Evolutionary conservation across 2,888 invertebrate species (phyloP), one percentile per base, ranked within the genome.

Genomic region (Caenorhabditis sp.): DNA sequence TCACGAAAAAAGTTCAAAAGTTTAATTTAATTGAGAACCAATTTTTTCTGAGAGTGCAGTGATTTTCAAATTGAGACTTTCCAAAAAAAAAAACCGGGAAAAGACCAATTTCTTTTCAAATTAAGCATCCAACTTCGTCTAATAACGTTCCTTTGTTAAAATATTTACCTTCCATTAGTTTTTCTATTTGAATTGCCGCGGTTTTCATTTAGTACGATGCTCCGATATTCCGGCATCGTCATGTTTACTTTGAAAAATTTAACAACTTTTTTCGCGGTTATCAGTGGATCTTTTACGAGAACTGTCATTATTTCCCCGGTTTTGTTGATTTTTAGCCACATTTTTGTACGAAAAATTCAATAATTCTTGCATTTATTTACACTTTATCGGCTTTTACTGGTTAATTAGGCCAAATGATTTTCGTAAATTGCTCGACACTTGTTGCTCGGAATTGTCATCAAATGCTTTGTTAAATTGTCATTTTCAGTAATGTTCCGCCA

Each of bases 401-500:
- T 32, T 32, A 32, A 4, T 32, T 32, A 32, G 5, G 32, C 32
- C n/a, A n/a, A n/a, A n/a, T n/a, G n/a, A n/a, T n/a, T n/a, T n/a
- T 32, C 32, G 9, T 6, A 32, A 32, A 53, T 61, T 26, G 6
- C 55, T 13, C 40, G 11, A n/a, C n/a, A n/a, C 47, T 18, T 5
- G 15, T 70, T 61, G 26, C 51, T 51, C 61, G 26, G 15, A 62
- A 28, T 37, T 35, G 13, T 40, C 28, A 51, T 40, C 18, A 40
- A 13, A 11, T 13, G 13, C 15, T 50, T 44, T 1, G 2, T n/a
- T 35, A 13, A 20, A 18, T 26, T 2, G n/a, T n/a, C n/a, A n/a
- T 24, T 71, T 79, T 64, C 79, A 70, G 79, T 71, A 67, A 80
- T 81, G 81, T 76, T 84, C 67, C 71, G 81, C 15, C 72, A 78